Evolutionary conservation across 2,888 invertebrate genomes (phyloP).

Genomic region (Hypomecis atomaria): DNA sequence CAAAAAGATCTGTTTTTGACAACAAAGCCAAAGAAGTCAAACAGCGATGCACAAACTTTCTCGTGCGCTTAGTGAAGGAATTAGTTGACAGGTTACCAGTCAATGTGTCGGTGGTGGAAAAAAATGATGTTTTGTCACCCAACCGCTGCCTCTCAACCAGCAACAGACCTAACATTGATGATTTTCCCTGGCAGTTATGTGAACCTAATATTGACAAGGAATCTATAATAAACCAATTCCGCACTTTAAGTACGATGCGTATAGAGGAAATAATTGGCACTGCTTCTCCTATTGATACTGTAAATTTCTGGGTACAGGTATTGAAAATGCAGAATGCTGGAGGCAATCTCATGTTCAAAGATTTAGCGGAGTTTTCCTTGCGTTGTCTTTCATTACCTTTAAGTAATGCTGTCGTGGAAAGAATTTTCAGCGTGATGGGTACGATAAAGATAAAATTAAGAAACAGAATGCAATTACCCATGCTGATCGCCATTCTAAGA

Average conservation of each 20-base stretch:
- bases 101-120: constrained; percentile 38
- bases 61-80: constrained; percentile 38
- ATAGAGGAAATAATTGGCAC: constrained; percentile 36
- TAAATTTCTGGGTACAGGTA: constrained; percentile 36
- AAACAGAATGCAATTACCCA: constrained; percentile 28
- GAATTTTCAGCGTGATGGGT: constrained; percentile 26
- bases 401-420: constrained; percentile 39
- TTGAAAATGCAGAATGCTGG: constrained; percentile 40
- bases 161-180: constrained; percentile 33
- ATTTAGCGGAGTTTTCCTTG: constrained; percentile 29
- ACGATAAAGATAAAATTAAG: constrained; percentile 38
- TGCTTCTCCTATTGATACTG: constrained; percentile 33
- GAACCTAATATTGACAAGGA: constrained; percentile 36
- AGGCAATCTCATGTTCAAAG: constrained; percentile 35
- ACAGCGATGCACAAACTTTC: constrained; percentile 36
- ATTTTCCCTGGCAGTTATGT: constrained; percentile 38
- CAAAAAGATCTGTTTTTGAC: constrained; percentile 36
- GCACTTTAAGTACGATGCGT: constrained; percentile 36
- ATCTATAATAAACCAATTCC: constrained; percentile 35
- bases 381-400: constrained; percentile 37
- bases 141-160: constrained; percentile 31
- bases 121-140: constrained; percentile 30
- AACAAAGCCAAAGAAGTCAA: constrained; percentile 40
- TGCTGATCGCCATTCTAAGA: too few relatives aligned
- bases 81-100: constrained; percentile 35